These are phyloP conservation scores for Ophioninae sp. DNA, from an alignment of 2,888 invertebrate genomes.

Conservation along the genomic window DNA sequence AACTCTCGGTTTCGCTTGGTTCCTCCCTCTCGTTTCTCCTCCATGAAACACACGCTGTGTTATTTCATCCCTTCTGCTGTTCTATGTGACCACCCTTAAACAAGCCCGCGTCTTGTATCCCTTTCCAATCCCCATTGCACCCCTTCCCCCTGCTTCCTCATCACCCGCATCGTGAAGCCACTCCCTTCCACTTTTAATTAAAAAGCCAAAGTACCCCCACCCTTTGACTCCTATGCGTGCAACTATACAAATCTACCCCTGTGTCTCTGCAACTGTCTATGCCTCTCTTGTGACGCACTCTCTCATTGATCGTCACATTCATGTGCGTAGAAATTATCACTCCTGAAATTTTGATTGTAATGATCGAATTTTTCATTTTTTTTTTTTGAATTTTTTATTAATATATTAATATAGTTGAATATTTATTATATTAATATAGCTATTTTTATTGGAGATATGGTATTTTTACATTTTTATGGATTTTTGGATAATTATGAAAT, in stretches of 20 bases:
- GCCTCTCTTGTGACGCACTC: no score
- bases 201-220: slow-evolving; percentile 72
- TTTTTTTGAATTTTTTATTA: no score
- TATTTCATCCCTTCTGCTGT: slow-evolving; percentile 33
- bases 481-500: no score
- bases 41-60: slow-evolving; percentile 33
- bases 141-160: slow-evolving; percentile 40
- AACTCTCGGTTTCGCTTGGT: slow-evolving; percentile 59
- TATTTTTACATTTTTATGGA: no score
- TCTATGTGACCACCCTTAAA: slow-evolving; percentile 42
- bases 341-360: no score
- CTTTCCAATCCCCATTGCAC: not conserved
- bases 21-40: slow-evolving; percentile 3
- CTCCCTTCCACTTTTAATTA: slow-evolving; percentile 74
- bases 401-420: no score
- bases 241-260: not conserved
- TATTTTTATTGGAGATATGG: no score
- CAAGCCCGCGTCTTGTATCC: slow-evolving; percentile 52
- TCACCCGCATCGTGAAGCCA: slow-evolving; percentile 46
- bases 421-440: no score
- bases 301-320: no score
- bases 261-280: not conserved
- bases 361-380: no score
- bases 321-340: no score
- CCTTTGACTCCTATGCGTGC: slow-evolving; percentile 47